A percentile compares a stretch with the other conserved stretches of the same genome.
These are phyloP conservation scores for Platerodrilus igneus DNA, from an alignment of 2,888 invertebrate species.

Conservation along the genomic window DNA sequence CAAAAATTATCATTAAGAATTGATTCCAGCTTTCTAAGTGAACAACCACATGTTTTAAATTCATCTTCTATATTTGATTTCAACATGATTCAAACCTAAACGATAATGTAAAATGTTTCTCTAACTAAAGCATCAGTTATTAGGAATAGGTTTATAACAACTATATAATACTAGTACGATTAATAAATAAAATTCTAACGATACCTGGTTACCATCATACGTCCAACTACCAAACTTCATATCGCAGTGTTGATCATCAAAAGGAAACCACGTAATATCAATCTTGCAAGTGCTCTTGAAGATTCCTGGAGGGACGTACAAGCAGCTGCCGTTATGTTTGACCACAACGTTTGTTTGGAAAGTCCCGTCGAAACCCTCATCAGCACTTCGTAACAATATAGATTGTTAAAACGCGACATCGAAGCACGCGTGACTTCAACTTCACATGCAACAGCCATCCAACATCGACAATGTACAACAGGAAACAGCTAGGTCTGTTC, in stretches of 20 bases:
- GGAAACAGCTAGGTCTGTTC: conserved; percentile 25
- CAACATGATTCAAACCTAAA: no score
- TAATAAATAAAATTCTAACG: no score
- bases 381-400: conserved; percentile 74
- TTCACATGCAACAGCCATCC: conserved; percentile 44
- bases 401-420: conserved; percentile 40
- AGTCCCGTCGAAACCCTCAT: conserved; percentile 99
- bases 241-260: conserved; percentile 99
- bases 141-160: no score
- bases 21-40: no score
- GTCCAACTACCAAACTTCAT: conserved; percentile 99
- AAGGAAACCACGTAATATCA: conserved; percentile 99
- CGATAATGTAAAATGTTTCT: no score
- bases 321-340: conserved; percentile 95
- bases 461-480: conserved; percentile 36
- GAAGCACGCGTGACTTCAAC: conserved; percentile 30
- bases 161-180: no score
- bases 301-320: conserved; percentile 99
- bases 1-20: no score
- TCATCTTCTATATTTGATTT: no score
- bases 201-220: conserved; percentile 95
- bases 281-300: conserved; percentile 99
- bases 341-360: conserved; percentile 99
- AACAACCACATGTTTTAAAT: no score
- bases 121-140: no score